These are phyloP conservation scores for Drosophila nr. fundita DNA, from an alignment of 2,888 invertebrate species.

Conservation along the genomic window DNA sequence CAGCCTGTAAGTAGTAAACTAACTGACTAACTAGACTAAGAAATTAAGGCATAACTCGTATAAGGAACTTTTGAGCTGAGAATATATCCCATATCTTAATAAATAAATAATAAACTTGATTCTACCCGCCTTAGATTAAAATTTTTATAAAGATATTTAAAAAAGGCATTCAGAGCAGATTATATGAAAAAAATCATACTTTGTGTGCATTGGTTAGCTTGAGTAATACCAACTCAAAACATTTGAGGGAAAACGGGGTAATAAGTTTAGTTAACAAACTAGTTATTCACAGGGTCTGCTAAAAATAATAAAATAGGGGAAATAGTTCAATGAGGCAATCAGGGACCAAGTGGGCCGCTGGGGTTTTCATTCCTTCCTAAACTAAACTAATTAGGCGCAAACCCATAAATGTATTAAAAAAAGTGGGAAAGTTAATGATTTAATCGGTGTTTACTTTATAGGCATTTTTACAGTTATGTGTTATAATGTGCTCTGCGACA, in stretches of 20 bases:
- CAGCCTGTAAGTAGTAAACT: slow-evolving; percentile 92
- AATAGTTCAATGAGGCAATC: background rate
- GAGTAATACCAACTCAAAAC: background rate
- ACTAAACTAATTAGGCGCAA: background rate
- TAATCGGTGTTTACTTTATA: slow-evolving; percentile 50
- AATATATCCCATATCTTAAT: background rate
- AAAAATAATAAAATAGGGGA: background rate
- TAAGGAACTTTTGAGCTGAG: background rate
- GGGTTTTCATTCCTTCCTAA: background rate
- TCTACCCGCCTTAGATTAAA: background rate
- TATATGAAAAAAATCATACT: background rate
- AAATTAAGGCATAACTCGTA: background rate
- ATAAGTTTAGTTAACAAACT: background rate
- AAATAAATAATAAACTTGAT: background rate
- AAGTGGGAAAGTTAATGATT: background rate
- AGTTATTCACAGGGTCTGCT: background rate
- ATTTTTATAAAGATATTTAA: background rate
- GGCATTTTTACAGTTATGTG: slow-evolving; percentile 99
- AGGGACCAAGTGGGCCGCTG: background rate
- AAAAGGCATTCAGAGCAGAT: background rate
- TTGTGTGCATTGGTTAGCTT: background rate
- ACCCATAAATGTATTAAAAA: background rate
- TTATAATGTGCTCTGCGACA: slow-evolving; percentile 99
- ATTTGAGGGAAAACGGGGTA: too few species aligned
- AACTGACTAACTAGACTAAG: slow-evolving; percentile 13